Evolutionary conservation across 2,888 invertebrate genomes (phyloP).

Genomic region (Cataglyphis livida): DNA sequence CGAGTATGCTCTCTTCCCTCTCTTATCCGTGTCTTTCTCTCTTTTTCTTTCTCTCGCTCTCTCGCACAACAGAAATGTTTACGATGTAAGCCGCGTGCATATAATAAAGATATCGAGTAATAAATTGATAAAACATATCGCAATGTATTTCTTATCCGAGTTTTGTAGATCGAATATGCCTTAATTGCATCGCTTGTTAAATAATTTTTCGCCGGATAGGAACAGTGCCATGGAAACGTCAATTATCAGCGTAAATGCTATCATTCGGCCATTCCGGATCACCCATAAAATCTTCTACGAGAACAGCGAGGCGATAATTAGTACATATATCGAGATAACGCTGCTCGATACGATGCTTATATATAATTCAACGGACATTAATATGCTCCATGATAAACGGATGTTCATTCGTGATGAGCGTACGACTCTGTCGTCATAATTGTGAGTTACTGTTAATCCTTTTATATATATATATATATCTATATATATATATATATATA

Average conservation of each 20-base stretch:
- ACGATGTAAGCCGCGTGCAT: conserved; percentile 55
- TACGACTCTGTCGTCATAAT: conserved; percentile 65
- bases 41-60: conserved; percentile 4
- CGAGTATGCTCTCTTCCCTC: conserved; percentile 10
- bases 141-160: neutral
- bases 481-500: too few species aligned
- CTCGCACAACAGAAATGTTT: conserved; percentile 26
- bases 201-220: neutral
- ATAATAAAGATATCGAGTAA: conserved; percentile 47
- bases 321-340: conserved; percentile 58
- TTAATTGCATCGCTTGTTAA: conserved; percentile 25
- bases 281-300: neutral
- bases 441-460: conserved; percentile 73
- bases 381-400: conserved; percentile 64
- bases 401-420: conserved; percentile 59
- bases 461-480: too few species aligned
- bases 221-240: neutral
- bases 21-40: neutral
- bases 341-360: conserved; percentile 54
- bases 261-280: neutral
- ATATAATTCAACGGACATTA: conserved; percentile 67
- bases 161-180: conserved; percentile 21
- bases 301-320: conserved; percentile 62
- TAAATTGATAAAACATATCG: conserved; percentile 13
- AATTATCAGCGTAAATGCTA: neutral